Percentiles rank a stretch among this genome's conserved stretches.
These are phyloP conservation scores for Phainopepla nitens DNA, from an alignment of 2,113 vertebrate genomes.

Conservation along the genomic window DNA sequence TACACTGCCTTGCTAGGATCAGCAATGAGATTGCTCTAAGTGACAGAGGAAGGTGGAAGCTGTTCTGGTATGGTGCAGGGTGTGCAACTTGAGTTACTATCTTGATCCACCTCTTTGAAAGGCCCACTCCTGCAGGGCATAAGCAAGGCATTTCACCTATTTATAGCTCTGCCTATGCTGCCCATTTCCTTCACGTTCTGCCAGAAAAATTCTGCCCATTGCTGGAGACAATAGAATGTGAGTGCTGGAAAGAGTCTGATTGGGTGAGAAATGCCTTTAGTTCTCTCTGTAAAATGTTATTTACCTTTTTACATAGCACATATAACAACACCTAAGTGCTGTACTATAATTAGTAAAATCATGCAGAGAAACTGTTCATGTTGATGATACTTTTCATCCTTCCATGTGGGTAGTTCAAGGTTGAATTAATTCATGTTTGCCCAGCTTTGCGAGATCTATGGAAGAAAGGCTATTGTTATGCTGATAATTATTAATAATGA, in stretches of 20 bases:
- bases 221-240: not conserved
- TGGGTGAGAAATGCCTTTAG: not conserved
- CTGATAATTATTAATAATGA: constrained; percentile 64
- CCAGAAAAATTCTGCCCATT: not conserved
- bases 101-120: not conserved
- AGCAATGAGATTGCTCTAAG: not conserved
- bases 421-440: constrained; percentile 65
- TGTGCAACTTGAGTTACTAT: not conserved
- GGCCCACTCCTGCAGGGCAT: fast-evolving
- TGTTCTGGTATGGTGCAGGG: not conserved
- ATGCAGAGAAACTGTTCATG: constrained; percentile 49
- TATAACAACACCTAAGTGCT: constrained; percentile 46
- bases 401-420: constrained; percentile 50
- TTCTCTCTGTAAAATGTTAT: constrained; percentile 26
- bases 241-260: not conserved
- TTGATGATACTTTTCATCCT: constrained; percentile 44
- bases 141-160: not conserved
- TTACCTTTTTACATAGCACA: constrained; percentile 4
- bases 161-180: not conserved
- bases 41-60: not conserved
- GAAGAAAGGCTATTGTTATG: constrained; percentile 28
- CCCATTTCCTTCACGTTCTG: not conserved
- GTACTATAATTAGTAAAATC: constrained; percentile 62
- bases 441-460: constrained; percentile 23
- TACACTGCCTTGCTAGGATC: not conserved